Evolutionary conservation across 2,113 vertebrate genomes (phyloP).

Genomic region (Jaculus jaculus): DNA sequence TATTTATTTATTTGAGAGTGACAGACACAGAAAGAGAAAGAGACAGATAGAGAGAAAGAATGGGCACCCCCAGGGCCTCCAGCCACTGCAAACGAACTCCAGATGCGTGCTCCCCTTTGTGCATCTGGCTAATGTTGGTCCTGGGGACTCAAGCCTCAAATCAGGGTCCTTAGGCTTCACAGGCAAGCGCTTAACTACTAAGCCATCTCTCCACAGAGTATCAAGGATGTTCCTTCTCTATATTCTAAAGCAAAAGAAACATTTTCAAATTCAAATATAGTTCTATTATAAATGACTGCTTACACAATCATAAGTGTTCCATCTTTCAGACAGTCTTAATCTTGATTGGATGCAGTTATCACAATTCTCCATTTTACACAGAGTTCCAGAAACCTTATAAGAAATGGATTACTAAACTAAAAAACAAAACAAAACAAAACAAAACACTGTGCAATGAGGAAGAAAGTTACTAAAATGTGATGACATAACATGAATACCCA

Average conservation of each 20-base stretch:
- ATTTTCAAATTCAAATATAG: slow-evolving; percentile 27
- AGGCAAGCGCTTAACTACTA: too few species aligned
- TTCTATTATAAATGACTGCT: not conserved
- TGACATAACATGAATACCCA: not conserved
- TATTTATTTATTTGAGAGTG: too few species aligned
- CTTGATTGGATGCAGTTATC: not conserved
- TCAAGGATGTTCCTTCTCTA: not conserved
- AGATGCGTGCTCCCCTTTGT: too few species aligned
- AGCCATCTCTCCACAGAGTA: too few species aligned
- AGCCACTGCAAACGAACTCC: too few species aligned
- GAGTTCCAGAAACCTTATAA: not conserved
- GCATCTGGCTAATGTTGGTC: too few species aligned
- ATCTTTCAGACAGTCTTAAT: not conserved
- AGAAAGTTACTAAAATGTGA: not conserved
- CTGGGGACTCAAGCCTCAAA: too few species aligned
- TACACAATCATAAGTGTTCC: not conserved
- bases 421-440: not conserved
- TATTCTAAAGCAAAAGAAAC: slow-evolving; percentile 36
- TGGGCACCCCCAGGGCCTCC: too few species aligned
- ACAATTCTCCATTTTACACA: not conserved
- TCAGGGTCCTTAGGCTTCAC: too few species aligned
- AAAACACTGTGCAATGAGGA: not conserved
- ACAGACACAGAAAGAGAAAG: too few species aligned
- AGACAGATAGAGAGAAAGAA: too few species aligned
- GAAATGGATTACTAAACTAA: not conserved